phyloP scores from a whole-genome alignment of 2,888 invertebrate species.

The Dione juno region DNA sequence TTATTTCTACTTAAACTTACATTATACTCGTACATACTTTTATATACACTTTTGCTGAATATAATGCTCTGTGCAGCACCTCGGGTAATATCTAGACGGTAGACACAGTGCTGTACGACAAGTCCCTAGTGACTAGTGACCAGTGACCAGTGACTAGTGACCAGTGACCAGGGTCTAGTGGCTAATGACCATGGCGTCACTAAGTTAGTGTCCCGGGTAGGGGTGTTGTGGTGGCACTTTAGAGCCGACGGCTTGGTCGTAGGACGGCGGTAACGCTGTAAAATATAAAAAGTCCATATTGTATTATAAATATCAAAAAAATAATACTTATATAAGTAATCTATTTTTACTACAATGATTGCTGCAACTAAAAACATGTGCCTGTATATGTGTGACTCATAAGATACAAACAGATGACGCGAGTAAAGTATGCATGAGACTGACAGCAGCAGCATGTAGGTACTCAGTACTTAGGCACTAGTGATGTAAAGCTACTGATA shows the following conservation, averaged over 20 bases:
- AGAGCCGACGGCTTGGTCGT: constrained; percentile 64
- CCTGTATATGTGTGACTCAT: too few relatives aligned
- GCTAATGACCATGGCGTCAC: constrained; percentile 10
- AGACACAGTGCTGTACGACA: not conserved
- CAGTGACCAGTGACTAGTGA: not conserved
- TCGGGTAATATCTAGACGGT: not conserved
- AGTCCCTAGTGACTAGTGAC: not conserved
- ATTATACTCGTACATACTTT: not conserved
- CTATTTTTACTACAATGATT: too few relatives aligned
- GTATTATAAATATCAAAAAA: too few relatives aligned
- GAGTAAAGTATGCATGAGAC: too few relatives aligned
- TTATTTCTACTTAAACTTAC: not conserved
- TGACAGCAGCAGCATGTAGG: too few relatives aligned
- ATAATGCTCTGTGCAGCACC: constrained; percentile 8
- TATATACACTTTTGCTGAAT: constrained; percentile 4
- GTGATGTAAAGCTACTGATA: too few relatives aligned
- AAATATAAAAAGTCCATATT: constrained; percentile 18
- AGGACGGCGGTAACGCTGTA: constrained; percentile 68
- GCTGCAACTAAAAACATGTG: too few relatives aligned
- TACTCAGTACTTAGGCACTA: too few relatives aligned
- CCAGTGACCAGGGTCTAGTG: not conserved
- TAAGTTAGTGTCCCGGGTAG: constrained; percentile 54
- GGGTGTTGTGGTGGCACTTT: constrained; percentile 54
- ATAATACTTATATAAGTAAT: too few relatives aligned
- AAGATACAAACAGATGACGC: too few relatives aligned